Conservation (phyloP, 1,140 invertebrate species). For the Cotesia vestalis region DNA sequence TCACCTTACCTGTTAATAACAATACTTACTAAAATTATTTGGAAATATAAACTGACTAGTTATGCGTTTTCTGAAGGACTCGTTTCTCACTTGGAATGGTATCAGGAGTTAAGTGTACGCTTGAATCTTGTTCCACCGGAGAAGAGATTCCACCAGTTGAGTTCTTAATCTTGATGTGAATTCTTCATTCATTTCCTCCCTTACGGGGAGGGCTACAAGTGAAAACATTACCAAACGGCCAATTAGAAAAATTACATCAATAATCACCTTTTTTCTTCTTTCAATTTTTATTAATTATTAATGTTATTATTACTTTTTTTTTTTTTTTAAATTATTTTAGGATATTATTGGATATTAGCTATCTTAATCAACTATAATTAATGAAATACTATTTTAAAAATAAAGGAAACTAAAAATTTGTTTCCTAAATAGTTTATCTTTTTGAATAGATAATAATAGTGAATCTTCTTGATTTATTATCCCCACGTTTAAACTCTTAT, state of each 20-base stretch:
- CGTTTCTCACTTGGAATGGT: conserved; percentile 10
- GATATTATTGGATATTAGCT: background rate
- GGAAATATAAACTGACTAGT: conserved; percentile 32
- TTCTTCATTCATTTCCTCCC: conserved; percentile 55
- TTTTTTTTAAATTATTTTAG: background rate
- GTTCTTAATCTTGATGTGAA: conserved; percentile 29
- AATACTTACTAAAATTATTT: conserved; percentile 37
- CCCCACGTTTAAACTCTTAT: conserved; percentile 12
- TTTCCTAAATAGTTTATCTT: conserved; percentile 12
- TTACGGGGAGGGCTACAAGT: conserved; percentile 66
- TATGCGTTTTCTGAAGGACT: background rate
- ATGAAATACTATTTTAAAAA: conserved; percentile 29
- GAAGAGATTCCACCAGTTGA: conserved; percentile 10
- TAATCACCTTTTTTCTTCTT: conserved; percentile 40
- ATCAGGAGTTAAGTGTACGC: background rate
- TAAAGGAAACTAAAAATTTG: conserved; percentile 9
- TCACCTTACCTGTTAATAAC: conserved; percentile 38
- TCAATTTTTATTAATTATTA: conserved; percentile 45
- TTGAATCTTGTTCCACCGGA: conserved; percentile 8
- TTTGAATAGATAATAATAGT: conserved; percentile 5
- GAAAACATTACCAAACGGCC: conserved; percentile 65
- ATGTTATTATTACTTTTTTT: conserved; percentile 34
- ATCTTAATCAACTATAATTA: conserved; percentile 23
- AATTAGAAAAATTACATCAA: conserved; percentile 59
- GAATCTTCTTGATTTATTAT: conserved; percentile 5